Conservation (phyloP, 2,888 invertebrate species). For the Globia sparganii region DNA sequence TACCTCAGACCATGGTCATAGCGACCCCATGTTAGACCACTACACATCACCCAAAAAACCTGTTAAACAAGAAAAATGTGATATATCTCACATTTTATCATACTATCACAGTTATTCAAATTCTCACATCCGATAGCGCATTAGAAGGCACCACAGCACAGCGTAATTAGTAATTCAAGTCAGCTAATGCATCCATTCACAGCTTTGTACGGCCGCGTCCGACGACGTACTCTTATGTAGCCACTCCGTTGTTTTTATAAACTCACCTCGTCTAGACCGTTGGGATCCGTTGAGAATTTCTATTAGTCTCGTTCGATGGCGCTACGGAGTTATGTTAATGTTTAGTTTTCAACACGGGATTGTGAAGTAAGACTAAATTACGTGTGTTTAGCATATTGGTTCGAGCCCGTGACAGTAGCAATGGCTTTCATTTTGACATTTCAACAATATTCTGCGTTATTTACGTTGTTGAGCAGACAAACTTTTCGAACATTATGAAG, state of each 20-base stretch:
- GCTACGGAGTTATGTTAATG: constrained; percentile 41
- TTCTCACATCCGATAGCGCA: constrained; percentile 39
- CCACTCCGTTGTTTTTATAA: constrained; percentile 53
- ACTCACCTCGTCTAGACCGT: constrained; percentile 59
- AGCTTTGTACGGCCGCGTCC: constrained; percentile 41
- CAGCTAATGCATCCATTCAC: constrained; percentile 61
- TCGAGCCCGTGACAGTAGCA: constrained; percentile 2
- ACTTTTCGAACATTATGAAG: too few species aligned
- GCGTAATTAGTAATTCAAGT: constrained; percentile 64
- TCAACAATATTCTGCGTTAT: too few species aligned
- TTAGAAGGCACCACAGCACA: constrained; percentile 39
- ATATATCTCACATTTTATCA: constrained; percentile 21
- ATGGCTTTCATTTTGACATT: not conserved
- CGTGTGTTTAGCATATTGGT: constrained; percentile 8
- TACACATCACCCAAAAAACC: not conserved
- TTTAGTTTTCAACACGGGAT: constrained; percentile 37
- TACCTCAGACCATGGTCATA: not conserved
- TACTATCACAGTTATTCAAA: constrained; percentile 33
- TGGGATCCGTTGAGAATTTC: constrained; percentile 54
- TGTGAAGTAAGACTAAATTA: constrained; percentile 26
- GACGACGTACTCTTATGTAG: constrained; percentile 29
- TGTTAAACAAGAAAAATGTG: not conserved
- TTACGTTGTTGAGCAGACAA: too few species aligned
- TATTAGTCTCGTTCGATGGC: constrained; percentile 51
- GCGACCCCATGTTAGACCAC: not conserved